These are phyloP conservation scores for Serinus canaria DNA, from an alignment of 2,113 vertebrate species.

Conservation along the genomic window DNA sequence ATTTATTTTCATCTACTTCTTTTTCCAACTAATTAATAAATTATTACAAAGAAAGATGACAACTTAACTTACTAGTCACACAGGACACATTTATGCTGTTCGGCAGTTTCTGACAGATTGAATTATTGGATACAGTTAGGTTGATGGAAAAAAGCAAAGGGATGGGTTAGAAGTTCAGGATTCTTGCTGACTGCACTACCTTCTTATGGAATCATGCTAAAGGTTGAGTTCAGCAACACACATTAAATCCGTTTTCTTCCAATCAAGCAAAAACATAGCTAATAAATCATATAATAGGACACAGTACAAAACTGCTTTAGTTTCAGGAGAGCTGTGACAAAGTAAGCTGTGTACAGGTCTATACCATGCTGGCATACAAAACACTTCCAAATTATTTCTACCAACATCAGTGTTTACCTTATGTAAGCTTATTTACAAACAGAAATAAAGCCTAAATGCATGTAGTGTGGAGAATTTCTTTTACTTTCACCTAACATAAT, in stretches of 20 bases:
- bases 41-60: not conserved
- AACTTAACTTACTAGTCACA: constrained; percentile 4
- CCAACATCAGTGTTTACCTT: not conserved
- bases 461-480: not conserved
- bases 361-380: not conserved
- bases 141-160: not conserved
- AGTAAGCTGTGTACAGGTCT: not conserved
- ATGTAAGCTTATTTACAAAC: not conserved
- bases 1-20: constrained; percentile 24
- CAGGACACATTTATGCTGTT: not conserved
- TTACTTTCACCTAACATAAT: not conserved
- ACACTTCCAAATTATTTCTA: not conserved
- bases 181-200: constrained; percentile 1
- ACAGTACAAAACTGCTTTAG: not conserved
- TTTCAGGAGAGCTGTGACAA: not conserved
- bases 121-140: not conserved
- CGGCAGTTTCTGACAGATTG: not conserved
- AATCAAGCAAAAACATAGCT: not conserved
- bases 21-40: constrained; percentile 26
- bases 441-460: not conserved
- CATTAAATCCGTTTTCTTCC: not conserved
- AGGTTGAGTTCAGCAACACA: not conserved
- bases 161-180: not conserved
- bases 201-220: not conserved
- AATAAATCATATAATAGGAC: not conserved